Evolutionary conservation across 2,113 vertebrate genomes (phyloP).

Genomic region (Maccullochella peelii): DNA sequence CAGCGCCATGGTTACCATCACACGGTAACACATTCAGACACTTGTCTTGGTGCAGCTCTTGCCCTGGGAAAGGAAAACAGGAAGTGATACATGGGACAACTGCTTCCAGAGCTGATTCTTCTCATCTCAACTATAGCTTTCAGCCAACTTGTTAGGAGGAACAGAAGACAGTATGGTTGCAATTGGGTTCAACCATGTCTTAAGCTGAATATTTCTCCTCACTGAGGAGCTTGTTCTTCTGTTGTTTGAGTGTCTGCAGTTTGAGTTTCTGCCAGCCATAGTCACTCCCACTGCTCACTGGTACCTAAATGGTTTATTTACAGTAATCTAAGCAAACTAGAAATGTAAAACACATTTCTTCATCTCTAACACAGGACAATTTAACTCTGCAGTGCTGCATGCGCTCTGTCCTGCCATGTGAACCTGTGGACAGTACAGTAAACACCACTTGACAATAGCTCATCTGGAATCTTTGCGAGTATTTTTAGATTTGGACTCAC

Average conservation of each 20-base stretch:
- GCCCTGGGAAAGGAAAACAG: constrained; percentile 84
- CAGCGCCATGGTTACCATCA: constrained; percentile 81
- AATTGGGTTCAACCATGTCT: not conserved
- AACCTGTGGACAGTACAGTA: constrained; percentile 46
- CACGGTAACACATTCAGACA: constrained; percentile 78
- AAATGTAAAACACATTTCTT: not conserved
- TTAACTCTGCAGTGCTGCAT: constrained; percentile 5
- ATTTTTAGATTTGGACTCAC: constrained; percentile 63
- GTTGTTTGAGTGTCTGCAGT: not conserved
- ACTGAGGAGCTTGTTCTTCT: not conserved
- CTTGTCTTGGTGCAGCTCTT: constrained; percentile 69
- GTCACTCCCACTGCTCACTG: not conserved
- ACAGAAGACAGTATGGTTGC: not conserved
- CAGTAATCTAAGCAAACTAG: not conserved
- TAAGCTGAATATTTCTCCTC: not conserved
- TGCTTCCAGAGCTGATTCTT: constrained; percentile 66
- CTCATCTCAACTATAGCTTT: constrained; percentile 44
- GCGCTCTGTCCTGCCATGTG: constrained; percentile 35
- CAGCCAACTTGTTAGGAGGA: not conserved
- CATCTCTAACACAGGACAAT: not conserved
- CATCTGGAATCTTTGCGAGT: constrained; percentile 59
- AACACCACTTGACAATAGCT: constrained; percentile 56
- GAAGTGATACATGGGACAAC: constrained; percentile 76
- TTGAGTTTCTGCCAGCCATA: not conserved
- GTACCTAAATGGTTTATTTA: not conserved